These are phyloP conservation scores for Microcaecilia unicolor DNA, from an alignment of 2,797 vertebrate genomes.

Conservation along the genomic window DNA sequence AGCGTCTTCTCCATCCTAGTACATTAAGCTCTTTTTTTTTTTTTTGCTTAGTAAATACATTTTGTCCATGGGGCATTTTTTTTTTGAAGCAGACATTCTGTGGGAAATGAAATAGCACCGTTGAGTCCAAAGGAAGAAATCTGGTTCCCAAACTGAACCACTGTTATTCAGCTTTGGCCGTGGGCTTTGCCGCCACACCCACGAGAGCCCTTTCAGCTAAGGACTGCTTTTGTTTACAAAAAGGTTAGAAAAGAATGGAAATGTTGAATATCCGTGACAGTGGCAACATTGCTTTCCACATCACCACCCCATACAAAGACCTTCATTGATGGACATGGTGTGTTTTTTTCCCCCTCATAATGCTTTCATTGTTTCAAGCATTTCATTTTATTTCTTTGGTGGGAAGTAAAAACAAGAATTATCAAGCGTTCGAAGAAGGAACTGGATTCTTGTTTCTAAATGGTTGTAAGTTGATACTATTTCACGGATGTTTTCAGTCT, in stretches of 20 bases:
- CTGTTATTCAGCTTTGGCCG: no score
- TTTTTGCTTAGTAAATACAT: slow-evolving; percentile 26
- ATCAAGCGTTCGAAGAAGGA: no score
- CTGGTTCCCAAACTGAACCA: slow-evolving; percentile 1
- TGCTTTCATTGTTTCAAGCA: slow-evolving; percentile 38
- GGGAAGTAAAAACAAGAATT: slow-evolving; percentile 14
- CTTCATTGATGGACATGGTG: slow-evolving; percentile 36
- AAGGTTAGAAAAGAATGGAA: slow-evolving; percentile 48
- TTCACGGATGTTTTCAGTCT: no score
- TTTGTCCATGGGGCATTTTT: slow-evolving; percentile 6
- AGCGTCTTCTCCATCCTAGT: no score
- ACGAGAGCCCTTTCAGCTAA: slow-evolving; percentile 17
- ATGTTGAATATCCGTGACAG: slow-evolving; percentile 38
- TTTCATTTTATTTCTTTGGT: slow-evolving; percentile 30
- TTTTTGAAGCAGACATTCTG: slow-evolving; percentile 4
- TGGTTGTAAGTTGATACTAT: no score
- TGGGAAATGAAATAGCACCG: slow-evolving; percentile 25
- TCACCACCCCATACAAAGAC: slow-evolving; percentile 36
- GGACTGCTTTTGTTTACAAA: slow-evolving; percentile 18
- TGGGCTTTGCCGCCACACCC: slow-evolving; percentile 11
- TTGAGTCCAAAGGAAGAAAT: slow-evolving; percentile 27
- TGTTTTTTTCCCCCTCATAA: slow-evolving; percentile 48
- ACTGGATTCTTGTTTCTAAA: no score
- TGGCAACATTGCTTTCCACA: slow-evolving; percentile 18
- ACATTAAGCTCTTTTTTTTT: no score